Percentiles rank a stretch among this genome's conserved stretches.
Evolutionary conservation across 2,888 invertebrate species (phyloP).

Genomic region (Nymphalis c-album): DNA sequence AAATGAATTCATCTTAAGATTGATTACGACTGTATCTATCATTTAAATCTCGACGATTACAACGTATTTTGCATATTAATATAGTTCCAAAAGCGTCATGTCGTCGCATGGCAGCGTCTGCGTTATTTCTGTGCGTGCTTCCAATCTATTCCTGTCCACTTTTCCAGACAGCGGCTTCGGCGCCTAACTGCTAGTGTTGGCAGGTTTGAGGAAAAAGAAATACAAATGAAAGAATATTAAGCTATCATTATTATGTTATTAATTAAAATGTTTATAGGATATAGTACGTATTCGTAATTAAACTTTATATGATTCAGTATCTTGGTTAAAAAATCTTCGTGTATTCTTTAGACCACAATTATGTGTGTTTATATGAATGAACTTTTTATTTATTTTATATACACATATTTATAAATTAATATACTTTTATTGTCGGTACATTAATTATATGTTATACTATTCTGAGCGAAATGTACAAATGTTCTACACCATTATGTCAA

Average conservation of each 20-base stretch:
- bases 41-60: conserved; percentile 6
- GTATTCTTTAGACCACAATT: too few relatives aligned
- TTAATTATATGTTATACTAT: background rate
- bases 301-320: too few relatives aligned
- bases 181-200: conserved; percentile 35
- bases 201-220: conserved; percentile 2
- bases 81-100: conserved; percentile 44
- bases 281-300: too few relatives aligned
- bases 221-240: background rate
- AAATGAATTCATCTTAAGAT: background rate
- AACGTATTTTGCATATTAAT: conserved; percentile 44
- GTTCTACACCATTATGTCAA: conserved; percentile 41
- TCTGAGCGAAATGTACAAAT: conserved; percentile 34
- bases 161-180: conserved; percentile 45
- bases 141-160: conserved; percentile 45
- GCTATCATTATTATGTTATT: too few relatives aligned
- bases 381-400: too few relatives aligned
- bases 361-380: too few relatives aligned
- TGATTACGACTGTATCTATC: background rate
- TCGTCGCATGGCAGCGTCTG: conserved; percentile 44
- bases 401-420: too few relatives aligned
- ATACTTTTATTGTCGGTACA: too few relatives aligned
- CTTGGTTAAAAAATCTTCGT: too few relatives aligned
- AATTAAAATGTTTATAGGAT: too few relatives aligned
- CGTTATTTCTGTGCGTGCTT: conserved; percentile 45